Conservation (phyloP, 1,140 invertebrate species). For the Bombus haemorrhoidalis region DNA sequence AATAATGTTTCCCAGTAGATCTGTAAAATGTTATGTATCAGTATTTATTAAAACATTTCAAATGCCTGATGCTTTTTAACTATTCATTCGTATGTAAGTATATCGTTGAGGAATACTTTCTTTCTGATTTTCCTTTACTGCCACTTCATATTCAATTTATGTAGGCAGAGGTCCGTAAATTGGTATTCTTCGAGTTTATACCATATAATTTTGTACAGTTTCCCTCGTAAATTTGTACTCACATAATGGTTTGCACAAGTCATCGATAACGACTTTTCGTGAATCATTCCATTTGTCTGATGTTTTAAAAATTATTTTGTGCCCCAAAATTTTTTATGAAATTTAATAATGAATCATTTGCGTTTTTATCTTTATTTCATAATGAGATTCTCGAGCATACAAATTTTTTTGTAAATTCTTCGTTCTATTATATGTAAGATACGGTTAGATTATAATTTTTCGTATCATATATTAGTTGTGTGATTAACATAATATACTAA, state of each 20-base stretch:
- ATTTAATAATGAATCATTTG: slow-evolving; percentile 5
- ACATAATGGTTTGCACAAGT: slow-evolving; percentile 1
- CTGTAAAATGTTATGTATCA: not conserved
- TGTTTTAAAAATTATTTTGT: not conserved
- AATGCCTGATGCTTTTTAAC: not conserved
- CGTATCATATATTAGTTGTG: not conserved
- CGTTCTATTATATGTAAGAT: not conserved
- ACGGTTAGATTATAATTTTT: not conserved
- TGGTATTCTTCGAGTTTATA: slow-evolving; percentile 18
- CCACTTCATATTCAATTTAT: slow-evolving; percentile 7
- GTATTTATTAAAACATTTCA: not conserved
- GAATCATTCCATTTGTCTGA: not conserved
- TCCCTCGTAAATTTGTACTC: slow-evolving; percentile 3
- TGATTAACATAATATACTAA: not conserved
- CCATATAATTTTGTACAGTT: slow-evolving; percentile 20
- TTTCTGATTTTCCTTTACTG: not conserved
- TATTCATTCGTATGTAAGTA: not conserved
- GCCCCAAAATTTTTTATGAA: not conserved
- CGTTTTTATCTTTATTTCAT: not conserved
- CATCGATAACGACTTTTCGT: not conserved
- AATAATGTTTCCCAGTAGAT: not conserved
- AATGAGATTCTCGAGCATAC: not conserved
- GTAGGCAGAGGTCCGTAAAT: slow-evolving; percentile 13
- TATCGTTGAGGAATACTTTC: not conserved
- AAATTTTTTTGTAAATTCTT: not conserved